Base-by-base conservation (phyloP, 2,113 vertebrate species). In the Aleadryas rufinucha region DNA sequence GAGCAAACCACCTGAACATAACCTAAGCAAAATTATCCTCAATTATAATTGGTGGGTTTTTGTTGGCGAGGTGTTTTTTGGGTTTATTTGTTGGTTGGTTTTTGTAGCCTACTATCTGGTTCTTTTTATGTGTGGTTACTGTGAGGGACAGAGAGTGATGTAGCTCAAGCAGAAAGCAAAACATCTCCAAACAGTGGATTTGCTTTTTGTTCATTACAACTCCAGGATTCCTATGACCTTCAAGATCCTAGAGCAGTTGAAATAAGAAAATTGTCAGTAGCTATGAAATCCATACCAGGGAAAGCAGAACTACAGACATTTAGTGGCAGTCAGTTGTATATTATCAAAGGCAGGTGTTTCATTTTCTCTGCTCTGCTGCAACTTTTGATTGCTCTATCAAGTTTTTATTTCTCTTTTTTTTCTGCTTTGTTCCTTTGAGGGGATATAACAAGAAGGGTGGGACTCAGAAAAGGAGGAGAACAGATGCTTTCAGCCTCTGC, bases 341-440 rank as follows among this genome's bases (percentile, higher is more conserved):
- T 83, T 50, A 65, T 57, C 77, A 80, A 94, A 85, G 23, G 19
- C 35, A 74, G 50, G 82, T 90, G 66, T 88, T 93, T 95, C 30
- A 94, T 95, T 94, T 96, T 90, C 84, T 77, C 24, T 66, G 41
- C 57, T 90, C 89, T 72, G 57, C 45, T 84, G 31, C 57, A 87
- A 76, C 20, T 93, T 91, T 76, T 76, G 41, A 85, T 95, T 72
- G 50, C 50, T 83, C 6, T 72, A 53, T 83, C 54, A 49, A 33
- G 18, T 69, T 69, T n/a, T 35, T 71, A 2, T 49, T 84, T 56
- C 72, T 53, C 10, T 22, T 80, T 82, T 79, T 68, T 26, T 3
- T 4, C 42, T 72, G 9, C 49, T 83, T 79, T 96, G 22, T 10
- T 84, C 16, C 12, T 75, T 53, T 37, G 49, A 84, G 31, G 24